These are phyloP conservation scores for Cheirogaleus major DNA, from an alignment of 2,797 vertebrate species.

Conservation along the genomic window DNA sequence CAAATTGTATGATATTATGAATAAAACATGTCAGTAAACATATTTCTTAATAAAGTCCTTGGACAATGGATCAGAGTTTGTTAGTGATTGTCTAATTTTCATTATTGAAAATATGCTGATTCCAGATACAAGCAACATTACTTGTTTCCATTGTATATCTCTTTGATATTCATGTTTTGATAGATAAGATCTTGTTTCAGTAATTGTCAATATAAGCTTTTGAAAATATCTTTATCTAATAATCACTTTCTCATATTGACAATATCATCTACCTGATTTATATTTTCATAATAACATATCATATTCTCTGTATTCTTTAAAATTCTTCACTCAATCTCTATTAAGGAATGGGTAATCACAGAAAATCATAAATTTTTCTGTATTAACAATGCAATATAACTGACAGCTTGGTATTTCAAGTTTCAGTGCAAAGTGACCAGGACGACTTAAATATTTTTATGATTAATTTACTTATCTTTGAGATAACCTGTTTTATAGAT, in stretches of 20 bases:
- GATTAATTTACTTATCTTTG: neutral
- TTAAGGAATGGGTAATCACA: neutral
- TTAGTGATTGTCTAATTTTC: neutral
- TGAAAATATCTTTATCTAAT: conserved; percentile 38
- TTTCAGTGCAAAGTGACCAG: neutral
- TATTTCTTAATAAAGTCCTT: conserved; percentile 2
- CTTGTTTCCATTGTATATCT: neutral
- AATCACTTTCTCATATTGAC: conserved; percentile 30
- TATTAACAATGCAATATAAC: neutral
- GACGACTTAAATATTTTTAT: neutral
- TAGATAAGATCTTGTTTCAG: conserved; percentile 41
- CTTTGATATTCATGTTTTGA: neutral
- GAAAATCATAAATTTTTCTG: neutral
- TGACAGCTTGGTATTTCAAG: neutral
- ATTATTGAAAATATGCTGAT: neutral
- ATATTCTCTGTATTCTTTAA: neutral
- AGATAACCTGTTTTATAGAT: neutral
- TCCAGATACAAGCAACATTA: neutral
- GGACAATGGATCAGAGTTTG: conserved; percentile 1
- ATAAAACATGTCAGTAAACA: neutral
- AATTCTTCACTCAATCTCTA: neutral
- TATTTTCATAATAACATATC: neutral
- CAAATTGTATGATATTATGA: neutral
- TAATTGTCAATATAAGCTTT: conserved; percentile 32
- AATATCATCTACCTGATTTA: neutral